Conservation (phyloP, 2,797 vertebrate genomes). For the Phoebastria nigripes region DNA sequence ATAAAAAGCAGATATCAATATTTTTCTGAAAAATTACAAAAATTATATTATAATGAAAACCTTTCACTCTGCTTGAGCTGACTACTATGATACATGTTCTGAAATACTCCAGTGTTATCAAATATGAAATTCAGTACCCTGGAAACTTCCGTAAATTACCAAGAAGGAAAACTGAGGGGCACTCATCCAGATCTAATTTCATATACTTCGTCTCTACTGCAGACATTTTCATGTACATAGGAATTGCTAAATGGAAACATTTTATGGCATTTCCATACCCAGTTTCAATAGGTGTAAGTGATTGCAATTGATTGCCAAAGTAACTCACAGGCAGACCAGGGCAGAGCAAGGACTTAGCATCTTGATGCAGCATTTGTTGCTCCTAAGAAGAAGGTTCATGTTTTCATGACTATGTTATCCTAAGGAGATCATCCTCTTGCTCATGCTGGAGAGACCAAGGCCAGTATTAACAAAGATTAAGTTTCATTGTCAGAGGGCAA, state of each 20-base stretch:
- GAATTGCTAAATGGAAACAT: too few relatives aligned
- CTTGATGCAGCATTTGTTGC: background rate
- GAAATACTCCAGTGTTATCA: background rate
- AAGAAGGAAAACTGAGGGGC: background rate
- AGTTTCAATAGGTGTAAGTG: fast-evolving
- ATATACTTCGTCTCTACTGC: background rate
- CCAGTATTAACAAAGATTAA: background rate
- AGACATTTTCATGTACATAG: background rate
- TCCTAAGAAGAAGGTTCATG: background rate
- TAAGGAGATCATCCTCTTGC: background rate
- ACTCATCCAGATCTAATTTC: too few relatives aligned
- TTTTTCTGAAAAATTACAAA: background rate
- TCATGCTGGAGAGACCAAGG: background rate
- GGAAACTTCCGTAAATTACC: background rate
- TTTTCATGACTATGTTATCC: fast-evolving
- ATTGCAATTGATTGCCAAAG: fast-evolving
- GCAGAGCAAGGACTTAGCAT: background rate
- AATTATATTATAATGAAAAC: background rate
- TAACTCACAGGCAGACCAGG: background rate
- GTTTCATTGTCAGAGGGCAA: background rate
- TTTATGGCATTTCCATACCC: too few relatives aligned
- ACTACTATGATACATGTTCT: background rate
- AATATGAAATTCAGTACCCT: background rate
- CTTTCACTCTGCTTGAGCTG: background rate
- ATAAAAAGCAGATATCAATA: background rate